Evolutionary conservation across 2,888 invertebrate species (phyloP), one percentile per base, ranked within the genome.

Genomic region (Crocallis elinguaria): DNA sequence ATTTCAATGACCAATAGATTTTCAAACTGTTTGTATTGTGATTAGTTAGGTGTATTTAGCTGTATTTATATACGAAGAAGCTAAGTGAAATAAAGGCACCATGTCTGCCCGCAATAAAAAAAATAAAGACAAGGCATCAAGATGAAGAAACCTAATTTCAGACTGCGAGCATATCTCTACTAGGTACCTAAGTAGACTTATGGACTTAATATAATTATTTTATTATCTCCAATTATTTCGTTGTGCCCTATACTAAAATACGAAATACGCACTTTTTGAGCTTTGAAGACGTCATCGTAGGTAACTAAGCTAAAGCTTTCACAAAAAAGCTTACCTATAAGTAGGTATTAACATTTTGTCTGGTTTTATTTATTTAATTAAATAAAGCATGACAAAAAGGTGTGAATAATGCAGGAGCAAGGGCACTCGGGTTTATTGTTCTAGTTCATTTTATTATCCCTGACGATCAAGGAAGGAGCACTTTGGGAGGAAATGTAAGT

Each of bases 361-460:
- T 44, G 48, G 21, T 44, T 48, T 39, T 54, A 49, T 49, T 53
- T 53, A 49, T 48, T 39, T 54, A 49, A 54, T 53, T 53, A 53
- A 53, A 44, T 38, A 54, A 38, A 49, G 39, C 16, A 49, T 39
- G 49, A 44, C 33, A 43, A 44, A 54, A 54, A 53, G 38, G 49
- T 49, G 54, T 48, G 43, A 27, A 43, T 33, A 54, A 49, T 39
- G 27, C 42, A 43, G 14, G 33, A 38, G 36, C 23, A 36, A 37
- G 37, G 46, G 37, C 48, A 38, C 33, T 52, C 33, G 33, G 32
- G 32, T 48, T 48, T 53, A 53, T 36, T 42, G 35, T 36, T 29
- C 19, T 32, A 43, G 42, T 42, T 37, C 43, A 53, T 43, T 29
- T 29, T 29, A 46, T 42, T 52, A 46, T 45, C 25, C 27, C 39